These are phyloP conservation scores for Anguilla japonica DNA, from an alignment of 2,113 vertebrate genomes.

Conservation along the genomic window DNA sequence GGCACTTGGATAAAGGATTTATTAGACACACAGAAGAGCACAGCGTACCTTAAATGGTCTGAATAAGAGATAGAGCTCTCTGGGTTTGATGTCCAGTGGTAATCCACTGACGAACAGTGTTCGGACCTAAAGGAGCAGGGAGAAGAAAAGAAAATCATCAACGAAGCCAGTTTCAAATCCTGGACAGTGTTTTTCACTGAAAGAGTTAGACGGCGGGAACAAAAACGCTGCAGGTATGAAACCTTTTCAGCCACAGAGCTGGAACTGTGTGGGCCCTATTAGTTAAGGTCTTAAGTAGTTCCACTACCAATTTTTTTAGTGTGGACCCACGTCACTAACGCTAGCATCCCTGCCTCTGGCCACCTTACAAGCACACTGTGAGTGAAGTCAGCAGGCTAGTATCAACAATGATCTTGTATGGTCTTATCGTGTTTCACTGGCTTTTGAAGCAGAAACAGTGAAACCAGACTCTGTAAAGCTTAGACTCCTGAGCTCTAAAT, in stretches of 20 bases:
- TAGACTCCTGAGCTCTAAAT: background rate
- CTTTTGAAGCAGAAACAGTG: background rate
- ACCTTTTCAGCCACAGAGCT: too few relatives aligned
- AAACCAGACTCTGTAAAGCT: background rate
- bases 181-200: background rate
- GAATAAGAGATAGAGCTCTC: constrained; percentile 96
- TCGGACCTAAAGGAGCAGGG: constrained; percentile 76
- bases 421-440: background rate
- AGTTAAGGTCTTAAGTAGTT: too few relatives aligned
- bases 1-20: background rate
- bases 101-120: constrained; percentile 95
- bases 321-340: too few relatives aligned
- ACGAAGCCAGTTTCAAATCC: background rate
- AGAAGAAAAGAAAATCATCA: constrained; percentile 19
- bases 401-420: background rate
- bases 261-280: too few relatives aligned
- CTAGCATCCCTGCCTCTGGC: too few relatives aligned
- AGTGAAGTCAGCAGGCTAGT: background rate
- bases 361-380: background rate
- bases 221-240: background rate
- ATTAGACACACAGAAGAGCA: background rate
- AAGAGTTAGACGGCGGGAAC: background rate
- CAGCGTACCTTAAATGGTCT: constrained; percentile 94
- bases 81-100: constrained; percentile 94
- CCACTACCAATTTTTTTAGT: too few relatives aligned